A percentile compares a stretch with the other conserved stretches of the same genome.
These are phyloP conservation scores for Idaea aversata DNA, from an alignment of 2,888 invertebrate genomes.

Conservation along the genomic window DNA sequence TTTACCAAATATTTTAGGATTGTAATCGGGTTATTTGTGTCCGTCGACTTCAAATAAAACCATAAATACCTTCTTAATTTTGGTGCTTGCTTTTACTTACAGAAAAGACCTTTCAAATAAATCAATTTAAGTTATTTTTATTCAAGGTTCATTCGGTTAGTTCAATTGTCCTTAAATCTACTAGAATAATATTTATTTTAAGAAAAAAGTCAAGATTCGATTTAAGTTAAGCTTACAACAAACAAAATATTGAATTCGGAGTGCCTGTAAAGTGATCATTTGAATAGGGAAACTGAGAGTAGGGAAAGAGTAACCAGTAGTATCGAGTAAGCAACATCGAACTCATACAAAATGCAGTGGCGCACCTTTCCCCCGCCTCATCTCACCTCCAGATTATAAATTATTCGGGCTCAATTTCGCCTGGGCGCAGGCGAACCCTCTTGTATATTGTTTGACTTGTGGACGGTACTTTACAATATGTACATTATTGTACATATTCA, in stretches of 20 bases:
- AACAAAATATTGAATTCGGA: neutral
- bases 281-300: neutral
- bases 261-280: neutral
- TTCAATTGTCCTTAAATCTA: too few relatives aligned
- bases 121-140: too few relatives aligned
- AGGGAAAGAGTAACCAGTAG: slow-evolving; percentile 22
- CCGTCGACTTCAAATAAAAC: neutral
- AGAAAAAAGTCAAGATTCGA: too few relatives aligned
- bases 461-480: slow-evolving; percentile 24
- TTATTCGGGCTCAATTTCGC: slow-evolving; percentile 73
- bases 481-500: slow-evolving; percentile 4
- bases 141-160: too few relatives aligned
- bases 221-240: neutral
- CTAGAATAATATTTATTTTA: too few relatives aligned
- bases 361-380: slow-evolving; percentile 50
- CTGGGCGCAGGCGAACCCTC: slow-evolving; percentile 46
- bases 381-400: slow-evolving; percentile 63
- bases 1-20: neutral
- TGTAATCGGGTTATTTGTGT: neutral
- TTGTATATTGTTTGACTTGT: slow-evolving; percentile 69
- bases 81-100: too few relatives aligned
- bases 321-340: slow-evolving; percentile 52
- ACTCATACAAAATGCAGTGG: slow-evolving; percentile 72
- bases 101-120: too few relatives aligned
- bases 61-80: neutral